Evolutionary conservation across 2,888 invertebrate genomes (phyloP), one percentile per base, ranked within the genome.

Genomic region (Danaus chrysippus): DNA sequence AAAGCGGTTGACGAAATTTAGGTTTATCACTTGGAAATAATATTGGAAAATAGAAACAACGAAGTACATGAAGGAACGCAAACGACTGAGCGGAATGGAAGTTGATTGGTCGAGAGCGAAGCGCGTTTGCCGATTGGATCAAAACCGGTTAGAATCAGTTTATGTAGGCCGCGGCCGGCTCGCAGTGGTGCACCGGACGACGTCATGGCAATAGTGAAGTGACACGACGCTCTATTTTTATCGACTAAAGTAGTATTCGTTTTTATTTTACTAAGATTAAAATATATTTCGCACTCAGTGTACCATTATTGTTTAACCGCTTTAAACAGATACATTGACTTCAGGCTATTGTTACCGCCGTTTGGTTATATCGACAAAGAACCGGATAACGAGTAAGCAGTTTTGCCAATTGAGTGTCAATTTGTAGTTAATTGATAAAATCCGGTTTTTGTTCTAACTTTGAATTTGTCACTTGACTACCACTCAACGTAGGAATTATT

Each of bases 81-180:
- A 77, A 73, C 79, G 78, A 88, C 85, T 87, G 87, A 78, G 73
- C 67, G 72, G 63, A 77, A 78, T 78, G 78, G 76, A 71, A 78
- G 81, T 79, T 87, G 86, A 90, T 90, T 90, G 90, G 90, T 77
- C 72, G 82, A 70, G 79, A 79, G 84, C 77, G 83, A 80, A 76
- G 81, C 79, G 83, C 79, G 82, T 72, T 79, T 72, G 74, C 74
- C 76, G 82, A 86, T 87, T 89, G 86, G 86, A 77, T 79, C 73
- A 65, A 75, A 89, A 87, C 90, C 85, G 83, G 90, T 86, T 87
- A 70, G 68, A 84, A 76, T 86, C 85, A 83, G 91, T 89, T 91
- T 72, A 70, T 74, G 74, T 85, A 77, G 82, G 89, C 82, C 82
- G 73, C 75, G 76, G 79, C 87, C 86, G 87, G 89, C 85, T 89